Base-by-base conservation (phyloP, 2,113 vertebrate species). In the Oriolus oriolus region DNA sequence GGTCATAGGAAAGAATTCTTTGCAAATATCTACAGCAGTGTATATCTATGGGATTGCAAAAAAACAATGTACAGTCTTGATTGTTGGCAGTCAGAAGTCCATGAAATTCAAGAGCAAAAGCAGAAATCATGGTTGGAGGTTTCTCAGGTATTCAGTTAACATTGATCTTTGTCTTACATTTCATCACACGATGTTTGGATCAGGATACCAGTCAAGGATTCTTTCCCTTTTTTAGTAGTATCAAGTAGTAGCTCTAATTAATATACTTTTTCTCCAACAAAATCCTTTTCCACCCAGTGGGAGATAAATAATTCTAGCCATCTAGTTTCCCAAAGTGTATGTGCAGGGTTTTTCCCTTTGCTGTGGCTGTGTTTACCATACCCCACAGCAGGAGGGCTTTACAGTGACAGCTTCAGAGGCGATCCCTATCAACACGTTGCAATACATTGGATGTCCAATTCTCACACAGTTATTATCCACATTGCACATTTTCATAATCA, bases 401-500 rank as follows among this genome's bases (percentile, higher is more conserved):
- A 22, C 23, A 41, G 50, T 1, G 16, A 41, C 31, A 35, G 10
- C 69, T 85, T 45, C 87, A 61, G 71, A 73, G 21, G 13, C 33
- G 35, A 10, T 86, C 53, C 64, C 45, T 80, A 2, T 76, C 49
- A 42, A 49, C 15, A 44, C 0, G 0, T 19, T 74, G 37, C 31
- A 19, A 53, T 15, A 44, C 33, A 22, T 1, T 75, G 60, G 39
- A 59, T 82, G 35, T 41, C 21, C 33, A 73, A 0, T 88, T 88
- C 26, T 85, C 35, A 84, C n/a, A 35, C 57, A 56, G 2, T 6
- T 78, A 4, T 56, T 79, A 50, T 49, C n/a, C 15, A 5, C 26
- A 65, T 39, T 59, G 44, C 28, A 31, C 2, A 2, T 56, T 75
- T 78, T 79, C 23, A 11, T 69, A n/a, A 53, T 76, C 16, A 54